These are phyloP conservation scores for Drosophila kambysellisi DNA, from an alignment of 2,888 invertebrate genomes.

Conservation along the genomic window DNA sequence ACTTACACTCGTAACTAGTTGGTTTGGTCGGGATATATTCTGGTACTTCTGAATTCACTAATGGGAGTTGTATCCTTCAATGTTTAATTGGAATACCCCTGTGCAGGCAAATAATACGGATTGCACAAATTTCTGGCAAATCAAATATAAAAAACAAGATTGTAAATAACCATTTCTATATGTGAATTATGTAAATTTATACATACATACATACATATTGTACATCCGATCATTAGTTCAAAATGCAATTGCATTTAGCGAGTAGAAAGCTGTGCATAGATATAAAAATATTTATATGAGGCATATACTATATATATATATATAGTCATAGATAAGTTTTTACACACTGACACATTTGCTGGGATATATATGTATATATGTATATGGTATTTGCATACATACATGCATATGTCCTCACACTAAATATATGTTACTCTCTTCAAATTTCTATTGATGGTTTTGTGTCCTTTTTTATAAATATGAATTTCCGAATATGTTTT, in stretches of 20 bases:
- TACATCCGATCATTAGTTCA: background rate
- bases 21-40: background rate
- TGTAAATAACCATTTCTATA: background rate
- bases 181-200: background rate
- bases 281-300: slow-evolving; percentile 37
- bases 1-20: background rate
- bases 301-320: slow-evolving; percentile 22
- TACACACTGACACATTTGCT: slow-evolving; percentile 28
- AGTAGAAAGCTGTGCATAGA: background rate
- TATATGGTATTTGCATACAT: slow-evolving; percentile 11
- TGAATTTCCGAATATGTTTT: slow-evolving; percentile 13
- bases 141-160: background rate
- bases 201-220: background rate
- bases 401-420: slow-evolving; percentile 2
- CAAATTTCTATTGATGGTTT: slow-evolving; percentile 21
- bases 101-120: background rate
- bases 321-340: slow-evolving; percentile 19
- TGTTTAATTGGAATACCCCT: background rate
- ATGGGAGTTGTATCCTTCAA: background rate
- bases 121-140: background rate
- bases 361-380: slow-evolving; percentile 20
- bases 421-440: slow-evolving; percentile 9
- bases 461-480: slow-evolving; percentile 9
- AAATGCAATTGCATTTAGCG: background rate
- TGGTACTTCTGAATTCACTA: background rate